phyloP scores from a whole-genome alignment of 2,797 vertebrate genomes.

The Okamejei kenojei region DNA sequence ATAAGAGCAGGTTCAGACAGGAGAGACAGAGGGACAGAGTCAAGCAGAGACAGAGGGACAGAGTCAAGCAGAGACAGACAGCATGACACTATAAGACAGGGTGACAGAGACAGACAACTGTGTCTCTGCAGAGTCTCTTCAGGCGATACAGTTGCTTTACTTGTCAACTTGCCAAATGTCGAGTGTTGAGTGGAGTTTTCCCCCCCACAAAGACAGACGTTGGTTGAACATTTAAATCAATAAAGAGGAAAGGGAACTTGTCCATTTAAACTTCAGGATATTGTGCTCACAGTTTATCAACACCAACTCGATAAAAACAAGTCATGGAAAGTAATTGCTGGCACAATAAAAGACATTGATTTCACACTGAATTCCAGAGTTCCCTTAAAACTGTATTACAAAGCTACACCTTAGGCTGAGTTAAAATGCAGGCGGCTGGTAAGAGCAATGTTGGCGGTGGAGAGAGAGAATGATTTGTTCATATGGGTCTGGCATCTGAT shows the following conservation, averaged over 20 bases:
- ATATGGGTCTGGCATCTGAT: background rate
- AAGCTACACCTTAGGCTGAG: background rate
- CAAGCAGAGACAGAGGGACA: slow-evolving; percentile 33
- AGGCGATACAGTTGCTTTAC: background rate
- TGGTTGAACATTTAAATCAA: background rate
- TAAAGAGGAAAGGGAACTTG: background rate
- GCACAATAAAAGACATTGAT: slow-evolving; percentile 5
- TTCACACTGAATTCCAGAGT: background rate
- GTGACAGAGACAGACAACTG: background rate
- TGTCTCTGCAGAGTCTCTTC: background rate
- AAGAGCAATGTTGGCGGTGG: background rate
- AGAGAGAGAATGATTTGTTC: background rate
- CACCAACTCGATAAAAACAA: background rate
- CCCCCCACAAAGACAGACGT: background rate
- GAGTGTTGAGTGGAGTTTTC: background rate
- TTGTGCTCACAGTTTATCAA: background rate
- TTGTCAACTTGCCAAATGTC: slow-evolving; percentile 7
- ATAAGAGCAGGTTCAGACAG: slow-evolving; percentile 4
- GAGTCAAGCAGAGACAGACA: background rate
- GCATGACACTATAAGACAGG: background rate
- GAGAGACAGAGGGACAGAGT: slow-evolving; percentile 42
- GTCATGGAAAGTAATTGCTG: background rate
- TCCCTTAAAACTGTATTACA: background rate
- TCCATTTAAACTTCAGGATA: slow-evolving; percentile 8
- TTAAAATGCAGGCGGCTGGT: background rate